Base-by-base conservation (phyloP, 2,888 invertebrate genomes). In the Brachylomia viminalis region DNA sequence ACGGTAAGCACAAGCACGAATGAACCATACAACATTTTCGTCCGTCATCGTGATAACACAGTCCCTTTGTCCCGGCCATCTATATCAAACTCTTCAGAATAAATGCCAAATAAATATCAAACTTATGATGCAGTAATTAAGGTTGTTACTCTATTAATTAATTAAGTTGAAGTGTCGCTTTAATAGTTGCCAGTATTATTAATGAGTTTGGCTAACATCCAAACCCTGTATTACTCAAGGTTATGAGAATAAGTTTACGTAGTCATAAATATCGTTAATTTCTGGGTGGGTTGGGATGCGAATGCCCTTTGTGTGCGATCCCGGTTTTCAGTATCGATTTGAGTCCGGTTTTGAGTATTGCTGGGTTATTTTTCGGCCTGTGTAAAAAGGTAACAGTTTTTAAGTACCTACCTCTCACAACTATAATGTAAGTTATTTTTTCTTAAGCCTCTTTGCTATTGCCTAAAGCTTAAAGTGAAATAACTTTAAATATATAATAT, bases 161-260 rank as follows among this genome's bases (percentile, higher is more conserved):
- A 86, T 88, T 87, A 84, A 85, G 88, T 88, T 86, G 79, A 87
- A 88, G 85, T 85, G 85, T 87, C 85, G 84, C 85, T 88, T 87
- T 90, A 89, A 91, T 89, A 88, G 88, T 90, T 86, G 77, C 68
- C 65, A 84, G 86, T 81, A 84, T 87, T 87, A 89, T 89, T 88
- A 89, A 90, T 87, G 89, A 82, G 84, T 85, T 88, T 91, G 92
- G 91, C 88, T 80, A 80, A 77, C 79, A 81, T 88, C 90, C 90
- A 90, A 86, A 76, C 72, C 77, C 67, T 78, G 77, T 87, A 87
- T 90, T 88, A 89, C 84, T 87, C 80, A 88, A 86, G 82, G 79
- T 79, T 83, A 87, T 88, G 78, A 83, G 73, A 75, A 77, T 20
- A 79, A 86, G 82, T 88, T 88, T 81, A 84, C 72, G 73, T 70